Conservation (phyloP, 2,113 vertebrate genomes). For the Passer domesticus region DNA sequence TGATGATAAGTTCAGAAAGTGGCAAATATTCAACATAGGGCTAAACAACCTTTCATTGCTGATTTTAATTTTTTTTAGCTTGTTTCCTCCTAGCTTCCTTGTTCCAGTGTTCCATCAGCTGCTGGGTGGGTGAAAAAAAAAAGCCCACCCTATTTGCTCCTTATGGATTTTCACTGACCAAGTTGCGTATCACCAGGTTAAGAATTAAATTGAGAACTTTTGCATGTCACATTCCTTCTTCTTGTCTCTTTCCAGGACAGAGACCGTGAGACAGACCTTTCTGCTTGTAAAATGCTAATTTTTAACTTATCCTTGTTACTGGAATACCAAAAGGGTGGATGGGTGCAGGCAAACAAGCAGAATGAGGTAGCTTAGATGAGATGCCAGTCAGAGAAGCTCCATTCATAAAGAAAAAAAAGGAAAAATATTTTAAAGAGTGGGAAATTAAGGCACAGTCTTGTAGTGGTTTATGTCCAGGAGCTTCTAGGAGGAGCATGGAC, state of each 20-base stretch:
- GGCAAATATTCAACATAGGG: conserved; percentile 37
- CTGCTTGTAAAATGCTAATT: background rate
- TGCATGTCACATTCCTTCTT: background rate
- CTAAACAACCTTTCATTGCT: conserved; percentile 19
- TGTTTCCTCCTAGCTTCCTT: background rate
- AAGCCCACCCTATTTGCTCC: background rate
- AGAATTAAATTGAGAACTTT: background rate
- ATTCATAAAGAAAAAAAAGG: background rate
- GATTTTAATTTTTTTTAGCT: background rate
- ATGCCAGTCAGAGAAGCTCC: background rate
- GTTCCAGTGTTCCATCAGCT: background rate
- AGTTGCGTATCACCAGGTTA: background rate
- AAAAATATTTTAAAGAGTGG: background rate
- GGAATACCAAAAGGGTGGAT: background rate
- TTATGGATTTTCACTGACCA: background rate
- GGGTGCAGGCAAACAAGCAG: background rate
- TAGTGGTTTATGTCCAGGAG: background rate
- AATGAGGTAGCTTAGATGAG: background rate
- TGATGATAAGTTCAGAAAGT: conserved; percentile 53
- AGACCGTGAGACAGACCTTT: background rate
- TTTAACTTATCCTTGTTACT: background rate
- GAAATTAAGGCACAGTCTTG: background rate
- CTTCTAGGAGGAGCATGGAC: background rate
- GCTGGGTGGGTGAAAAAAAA: background rate
- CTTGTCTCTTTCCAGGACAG: background rate